phyloP scores from a whole-genome alignment of 2,113 vertebrate species.

The Seriola rivoliana region DNA sequence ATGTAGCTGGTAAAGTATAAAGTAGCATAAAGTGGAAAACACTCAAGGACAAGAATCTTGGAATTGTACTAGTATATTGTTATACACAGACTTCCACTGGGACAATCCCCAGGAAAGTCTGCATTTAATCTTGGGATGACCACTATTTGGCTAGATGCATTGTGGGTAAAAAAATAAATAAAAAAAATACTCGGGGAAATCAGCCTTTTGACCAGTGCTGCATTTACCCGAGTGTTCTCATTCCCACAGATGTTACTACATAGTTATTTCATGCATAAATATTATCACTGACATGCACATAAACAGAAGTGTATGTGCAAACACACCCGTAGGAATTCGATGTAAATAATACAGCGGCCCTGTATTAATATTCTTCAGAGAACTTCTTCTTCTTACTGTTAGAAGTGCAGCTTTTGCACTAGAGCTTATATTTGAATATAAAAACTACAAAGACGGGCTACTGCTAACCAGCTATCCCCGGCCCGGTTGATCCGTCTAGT shows the following conservation, averaged over 20 bases:
- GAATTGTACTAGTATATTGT: not conserved
- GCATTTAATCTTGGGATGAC: too few relatives aligned
- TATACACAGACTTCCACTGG: too few relatives aligned
- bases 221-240: not conserved
- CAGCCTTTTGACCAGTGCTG: not conserved
- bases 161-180: too few relatives aligned
- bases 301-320: not conserved
- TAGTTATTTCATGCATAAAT: slow-evolving; percentile 8
- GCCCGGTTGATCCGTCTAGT: too few relatives aligned
- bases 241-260: slow-evolving; percentile 13
- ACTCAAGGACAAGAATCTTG: too few relatives aligned
- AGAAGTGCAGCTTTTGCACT: not conserved
- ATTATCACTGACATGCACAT: not conserved
- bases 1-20: too few relatives aligned
- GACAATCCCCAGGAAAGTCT: too few relatives aligned
- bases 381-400: not conserved
- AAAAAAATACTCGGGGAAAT: not conserved
- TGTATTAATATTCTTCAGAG: not conserved
- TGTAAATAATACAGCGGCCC: not conserved
- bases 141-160: too few relatives aligned
- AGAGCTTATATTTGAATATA: not conserved
- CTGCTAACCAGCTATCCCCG: too few relatives aligned
- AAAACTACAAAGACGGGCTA: too few relatives aligned
- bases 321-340: not conserved
- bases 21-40: too few relatives aligned